Percentiles rank a stretch among this genome's conserved stretches.
Evolutionary conservation across 2,797 vertebrate genomes (phyloP).

Genomic region (Propithecus deckenii): DNA sequence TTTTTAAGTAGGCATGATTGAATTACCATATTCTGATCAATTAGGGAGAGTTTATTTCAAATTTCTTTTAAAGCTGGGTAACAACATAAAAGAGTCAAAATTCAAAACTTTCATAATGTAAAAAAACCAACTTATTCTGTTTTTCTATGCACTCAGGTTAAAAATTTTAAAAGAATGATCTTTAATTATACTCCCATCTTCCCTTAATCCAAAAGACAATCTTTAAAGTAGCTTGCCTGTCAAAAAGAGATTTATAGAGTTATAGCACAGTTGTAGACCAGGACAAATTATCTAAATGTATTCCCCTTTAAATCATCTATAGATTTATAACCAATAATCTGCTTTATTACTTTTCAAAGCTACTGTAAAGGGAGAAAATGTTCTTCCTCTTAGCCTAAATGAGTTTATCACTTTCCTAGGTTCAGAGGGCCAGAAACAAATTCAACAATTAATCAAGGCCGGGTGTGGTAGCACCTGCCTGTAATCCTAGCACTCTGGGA

Average conservation of each 20-base stretch:
- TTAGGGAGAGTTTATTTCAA: constrained; percentile 49
- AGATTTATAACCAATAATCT: constrained; percentile 19
- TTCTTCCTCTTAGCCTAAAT: neutral
- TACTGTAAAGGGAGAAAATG: neutral
- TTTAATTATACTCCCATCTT: constrained; percentile 13
- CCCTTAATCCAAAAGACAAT: neutral
- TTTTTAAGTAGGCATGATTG: constrained; percentile 39
- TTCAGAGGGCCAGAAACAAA: constrained; percentile 25
- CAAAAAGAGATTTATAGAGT: constrained; percentile 30
- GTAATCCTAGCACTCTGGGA: no score
- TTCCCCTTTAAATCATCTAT: neutral
- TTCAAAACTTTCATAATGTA: neutral
- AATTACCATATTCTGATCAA: constrained; percentile 32
- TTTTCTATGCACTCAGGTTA: neutral
- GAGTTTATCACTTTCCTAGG: neutral
- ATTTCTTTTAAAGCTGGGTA: constrained; percentile 46
- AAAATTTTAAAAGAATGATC: neutral
- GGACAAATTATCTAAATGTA: constrained; percentile 32
- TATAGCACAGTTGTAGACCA: neutral
- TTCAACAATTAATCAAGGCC: neutral
- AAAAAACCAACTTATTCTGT: neutral
- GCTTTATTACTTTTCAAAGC: constrained; percentile 13
- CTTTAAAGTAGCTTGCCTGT: constrained; percentile 12
- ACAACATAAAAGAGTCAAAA: constrained; percentile 39
- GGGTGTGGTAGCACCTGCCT: no score